Percentiles rank a stretch among this genome's conserved stretches.
phyloP scores from a whole-genome alignment of 2,113 vertebrate species.

The Mormoops blainvillei region DNA sequence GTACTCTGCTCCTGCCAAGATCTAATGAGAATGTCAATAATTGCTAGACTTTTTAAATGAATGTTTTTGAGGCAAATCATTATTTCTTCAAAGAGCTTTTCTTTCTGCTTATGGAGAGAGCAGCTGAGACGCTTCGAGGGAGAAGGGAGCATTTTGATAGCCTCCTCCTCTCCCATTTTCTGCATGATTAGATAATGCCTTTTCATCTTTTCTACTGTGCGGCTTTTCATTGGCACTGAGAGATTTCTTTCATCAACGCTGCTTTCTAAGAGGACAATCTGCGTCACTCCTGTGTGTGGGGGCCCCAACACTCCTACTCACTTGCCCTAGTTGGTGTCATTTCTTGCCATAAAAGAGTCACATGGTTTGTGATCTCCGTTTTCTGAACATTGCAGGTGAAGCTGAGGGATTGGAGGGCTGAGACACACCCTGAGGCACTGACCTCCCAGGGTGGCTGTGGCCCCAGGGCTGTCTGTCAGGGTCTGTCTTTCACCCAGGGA shows the following conservation, averaged over 20 bases:
- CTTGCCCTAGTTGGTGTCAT: slow-evolving; percentile 57
- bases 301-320: slow-evolving; percentile 44
- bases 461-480: background rate
- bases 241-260: slow-evolving; percentile 50
- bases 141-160: background rate
- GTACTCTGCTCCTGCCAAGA: slow-evolving; percentile 68
- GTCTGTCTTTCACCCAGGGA: background rate
- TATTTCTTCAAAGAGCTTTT: slow-evolving; percentile 72
- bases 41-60: slow-evolving; percentile 74
- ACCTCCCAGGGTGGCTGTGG: background rate
- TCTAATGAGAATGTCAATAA: slow-evolving; percentile 75
- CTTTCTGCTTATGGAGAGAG: slow-evolving; percentile 66
- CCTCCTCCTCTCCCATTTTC: background rate
- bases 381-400: background rate
- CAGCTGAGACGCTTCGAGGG: slow-evolving; percentile 8
- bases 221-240: slow-evolving; percentile 38
- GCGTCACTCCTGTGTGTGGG: slow-evolving; percentile 39
- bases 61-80: slow-evolving; percentile 78
- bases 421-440: no score
- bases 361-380: background rate
- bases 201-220: background rate
- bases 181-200: background rate
- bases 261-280: slow-evolving; percentile 55
- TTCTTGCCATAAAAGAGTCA: slow-evolving; percentile 35
- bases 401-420: no score